Conservation (phyloP, 2,888 invertebrate species). For the Meliscaeva auricollis region DNA sequence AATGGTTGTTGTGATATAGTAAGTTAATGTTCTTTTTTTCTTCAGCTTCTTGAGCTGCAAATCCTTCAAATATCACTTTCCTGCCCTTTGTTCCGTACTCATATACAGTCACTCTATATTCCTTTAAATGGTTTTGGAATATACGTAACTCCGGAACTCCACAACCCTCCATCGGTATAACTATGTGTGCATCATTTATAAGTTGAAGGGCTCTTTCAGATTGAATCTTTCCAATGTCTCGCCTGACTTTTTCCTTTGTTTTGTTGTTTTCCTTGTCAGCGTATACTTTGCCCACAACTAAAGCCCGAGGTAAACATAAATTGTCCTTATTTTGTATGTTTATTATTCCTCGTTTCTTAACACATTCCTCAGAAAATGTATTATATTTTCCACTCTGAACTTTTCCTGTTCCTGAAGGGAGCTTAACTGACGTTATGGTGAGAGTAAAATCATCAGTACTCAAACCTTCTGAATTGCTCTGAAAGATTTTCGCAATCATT, state of each 20-base stretch:
- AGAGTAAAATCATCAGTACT: slow-evolving; percentile 13
- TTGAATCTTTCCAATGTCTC: neutral
- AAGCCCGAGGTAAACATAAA: neutral
- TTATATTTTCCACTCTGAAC: neutral
- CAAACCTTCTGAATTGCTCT: slow-evolving; percentile 13
- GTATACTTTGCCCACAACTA: neutral
- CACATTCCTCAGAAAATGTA: neutral
- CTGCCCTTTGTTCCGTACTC: neutral
- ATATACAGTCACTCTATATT: neutral
- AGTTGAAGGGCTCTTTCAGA: neutral
- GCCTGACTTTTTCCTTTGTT: neutral
- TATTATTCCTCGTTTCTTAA: neutral
- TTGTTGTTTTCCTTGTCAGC: neutral
- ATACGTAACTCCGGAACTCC: neutral
- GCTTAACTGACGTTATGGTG: slow-evolving; percentile 1
- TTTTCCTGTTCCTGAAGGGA: neutral
- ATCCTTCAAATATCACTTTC: neutral
- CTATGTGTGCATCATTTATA: neutral
- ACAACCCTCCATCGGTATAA: neutral
- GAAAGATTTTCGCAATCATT: slow-evolving; percentile 16
- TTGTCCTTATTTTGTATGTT: neutral
- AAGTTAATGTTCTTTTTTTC: slow-evolving; percentile 20
- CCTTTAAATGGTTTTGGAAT: neutral
- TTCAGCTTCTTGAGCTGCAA: neutral
- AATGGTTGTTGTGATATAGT: slow-evolving; percentile 18